Base-by-base conservation (phyloP, 2,888 invertebrate species). In the Phorcus lineatus region DNA sequence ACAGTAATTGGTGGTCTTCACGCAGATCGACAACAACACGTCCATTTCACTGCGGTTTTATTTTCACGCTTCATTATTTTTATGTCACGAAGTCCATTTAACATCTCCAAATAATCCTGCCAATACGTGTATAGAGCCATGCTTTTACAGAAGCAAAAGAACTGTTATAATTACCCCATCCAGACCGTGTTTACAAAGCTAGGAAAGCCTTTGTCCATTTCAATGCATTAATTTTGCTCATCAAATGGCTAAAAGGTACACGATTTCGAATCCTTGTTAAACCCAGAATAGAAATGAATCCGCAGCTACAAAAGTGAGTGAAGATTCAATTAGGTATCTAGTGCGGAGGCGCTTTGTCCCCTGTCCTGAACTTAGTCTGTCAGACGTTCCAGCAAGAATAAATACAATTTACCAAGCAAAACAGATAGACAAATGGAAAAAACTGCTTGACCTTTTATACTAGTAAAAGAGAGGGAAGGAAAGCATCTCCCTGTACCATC, bases 141-240 rank as follows among this genome's bases (percentile, higher is more conserved):
- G 47, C 47, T 47, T 47, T 47, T 13, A 47, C 7, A 47, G 47
- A 47, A 47, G 47, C 13, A 47, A 47, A 11, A 47, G 47, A 47
- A 47, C 47, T 47, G 47, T 47, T 47, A 47, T 47, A 47, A 47
- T 47, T 47, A 47, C 47, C 13, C 47, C 47, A 47, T 62, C 28
- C 62, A 62, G 17, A 28, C 28, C 16, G 62, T 28, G 62, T 62
- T 62, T 24, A 62, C 28, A 62, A 16, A 62, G 62, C 62, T 24
- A 62, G 62, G 24, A 28, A 62, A 62, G 62, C 62, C 28, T 62
- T 62, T 62, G 62, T 62, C 62, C 62, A 62, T 62, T 62, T 62
- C 28, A 62, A 22, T 62, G 62, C 62, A 62, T 62, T 28, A 62
- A 62, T 62, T 28, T 57, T 28, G 28, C 62, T 62, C 62, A 62